phyloP scores from a whole-genome alignment of 1,140 invertebrate species.

The Eriosoma lanigerum region DNA sequence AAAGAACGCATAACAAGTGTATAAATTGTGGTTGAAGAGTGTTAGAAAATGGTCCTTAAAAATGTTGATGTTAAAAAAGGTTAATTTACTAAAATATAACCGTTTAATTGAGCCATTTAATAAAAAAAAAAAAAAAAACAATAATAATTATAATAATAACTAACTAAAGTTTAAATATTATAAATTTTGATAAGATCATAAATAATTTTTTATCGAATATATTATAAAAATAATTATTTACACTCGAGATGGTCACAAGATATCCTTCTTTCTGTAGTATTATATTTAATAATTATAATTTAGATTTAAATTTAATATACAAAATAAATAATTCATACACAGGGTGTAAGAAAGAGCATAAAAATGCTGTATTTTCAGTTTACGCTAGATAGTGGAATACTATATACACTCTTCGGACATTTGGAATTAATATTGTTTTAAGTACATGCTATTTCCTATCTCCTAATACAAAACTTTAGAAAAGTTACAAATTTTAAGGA shows the following conservation, averaged over 20 bases:
- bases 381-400: conserved; percentile 5
- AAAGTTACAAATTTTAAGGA: too few relatives aligned
- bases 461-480: too few relatives aligned
- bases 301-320: conserved; percentile 10
- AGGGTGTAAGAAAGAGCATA: conserved; percentile 35
- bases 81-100: conserved; percentile 25
- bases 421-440: background rate
- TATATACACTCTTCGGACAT: too few relatives aligned
- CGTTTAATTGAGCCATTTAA: conserved; percentile 25
- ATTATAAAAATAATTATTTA: conserved; percentile 42
- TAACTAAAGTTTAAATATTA: background rate
- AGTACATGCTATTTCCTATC: too few relatives aligned
- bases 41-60: conserved; percentile 18
- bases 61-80: background rate
- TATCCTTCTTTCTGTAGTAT: background rate
- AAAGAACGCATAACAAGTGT: background rate
- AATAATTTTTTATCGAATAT: conserved; percentile 22
- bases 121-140: background rate
- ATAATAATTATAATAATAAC: too few relatives aligned
- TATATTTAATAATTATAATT: conserved; percentile 13
- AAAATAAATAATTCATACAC: conserved; percentile 28
- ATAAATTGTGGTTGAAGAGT: too few relatives aligned
- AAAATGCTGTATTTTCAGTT: background rate
- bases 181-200: background rate
- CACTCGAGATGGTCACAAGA: background rate